Conservation (phyloP, 2,113 vertebrate species). For the Ciconia boyciana region DNA sequence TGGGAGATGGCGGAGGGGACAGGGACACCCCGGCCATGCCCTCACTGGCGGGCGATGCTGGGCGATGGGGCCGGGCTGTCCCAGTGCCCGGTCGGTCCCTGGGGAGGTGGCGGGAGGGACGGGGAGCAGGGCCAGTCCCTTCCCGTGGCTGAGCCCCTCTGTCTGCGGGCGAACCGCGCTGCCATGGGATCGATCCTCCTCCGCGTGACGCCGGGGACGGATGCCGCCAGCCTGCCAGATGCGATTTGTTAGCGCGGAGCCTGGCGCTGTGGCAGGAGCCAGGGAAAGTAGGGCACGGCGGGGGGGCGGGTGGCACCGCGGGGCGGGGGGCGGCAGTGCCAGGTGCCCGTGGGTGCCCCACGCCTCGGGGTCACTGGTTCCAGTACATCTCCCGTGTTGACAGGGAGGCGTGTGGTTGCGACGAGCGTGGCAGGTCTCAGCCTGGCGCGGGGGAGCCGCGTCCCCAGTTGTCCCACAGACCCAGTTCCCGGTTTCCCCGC, state of each 20-base stretch:
- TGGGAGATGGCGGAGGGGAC: not conserved
- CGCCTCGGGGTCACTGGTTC: not conserved
- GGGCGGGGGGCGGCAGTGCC: not conserved
- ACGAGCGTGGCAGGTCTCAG: not conserved
- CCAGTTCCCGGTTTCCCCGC: not conserved
- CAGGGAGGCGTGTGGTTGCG: rapidly evolving
- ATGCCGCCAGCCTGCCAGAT: conserved; percentile 7
- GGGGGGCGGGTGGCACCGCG: not conserved
- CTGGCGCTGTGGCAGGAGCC: not conserved
- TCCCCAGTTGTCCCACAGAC: not conserved
- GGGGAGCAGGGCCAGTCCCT: not conserved
- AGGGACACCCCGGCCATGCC: not conserved
- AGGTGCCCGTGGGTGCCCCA: not conserved
- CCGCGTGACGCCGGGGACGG: not conserved
- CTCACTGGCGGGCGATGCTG: rapidly evolving
- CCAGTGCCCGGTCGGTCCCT: rapidly evolving
- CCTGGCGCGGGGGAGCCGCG: not conserved
- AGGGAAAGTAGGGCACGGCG: not conserved
- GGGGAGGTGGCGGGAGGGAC: rapidly evolving
- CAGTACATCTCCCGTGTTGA: rapidly evolving
- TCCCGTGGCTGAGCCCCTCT: rapidly evolving
- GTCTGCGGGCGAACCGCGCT: not conserved
- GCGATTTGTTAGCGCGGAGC: not conserved
- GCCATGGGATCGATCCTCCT: not conserved
- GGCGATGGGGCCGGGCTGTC: not conserved